Evolutionary conservation across 2,797 vertebrate genomes (phyloP).

Genomic region (Takifugu ocellatus): DNA sequence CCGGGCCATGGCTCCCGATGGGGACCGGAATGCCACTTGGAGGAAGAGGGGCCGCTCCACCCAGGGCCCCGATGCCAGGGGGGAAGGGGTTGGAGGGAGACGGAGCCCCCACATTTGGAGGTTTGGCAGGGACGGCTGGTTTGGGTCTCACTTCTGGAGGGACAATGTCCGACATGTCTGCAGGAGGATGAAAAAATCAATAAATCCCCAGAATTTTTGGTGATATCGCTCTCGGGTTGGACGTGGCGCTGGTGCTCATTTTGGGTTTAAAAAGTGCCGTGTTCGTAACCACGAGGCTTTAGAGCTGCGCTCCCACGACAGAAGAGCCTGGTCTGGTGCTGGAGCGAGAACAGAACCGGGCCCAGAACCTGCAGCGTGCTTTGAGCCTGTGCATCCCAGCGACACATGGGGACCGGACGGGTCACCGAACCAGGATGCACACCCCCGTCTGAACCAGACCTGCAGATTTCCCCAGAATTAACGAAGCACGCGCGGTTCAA

Average conservation of each 20-base stretch:
- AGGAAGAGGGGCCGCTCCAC: slow-evolving; percentile 30
- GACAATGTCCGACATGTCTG: slow-evolving; percentile 94
- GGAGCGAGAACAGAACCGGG: no score
- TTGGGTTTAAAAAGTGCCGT: no score
- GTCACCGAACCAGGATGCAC: slow-evolving; percentile 36
- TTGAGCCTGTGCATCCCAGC: slow-evolving; percentile 15
- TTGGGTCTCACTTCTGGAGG: slow-evolving; percentile 91
- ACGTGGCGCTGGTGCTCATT: slow-evolving; percentile 1
- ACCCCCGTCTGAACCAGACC: no score
- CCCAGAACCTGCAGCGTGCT: slow-evolving; percentile 1
- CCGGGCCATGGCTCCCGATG: slow-evolving; percentile 50
- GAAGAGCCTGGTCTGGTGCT: no score
- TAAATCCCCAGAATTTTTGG: not conserved
- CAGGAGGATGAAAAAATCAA: slow-evolving; percentile 8
- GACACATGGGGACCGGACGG: slow-evolving; percentile 30
- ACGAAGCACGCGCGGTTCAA: no score
- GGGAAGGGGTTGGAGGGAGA: slow-evolving; percentile 68
- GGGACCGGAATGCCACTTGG: slow-evolving; percentile 63
- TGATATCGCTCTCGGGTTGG: slow-evolving; percentile 32
- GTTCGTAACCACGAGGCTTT: no score
- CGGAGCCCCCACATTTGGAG: slow-evolving; percentile 73
- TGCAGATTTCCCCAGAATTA: no score
- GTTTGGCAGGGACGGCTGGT: slow-evolving; percentile 91
- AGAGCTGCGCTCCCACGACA: no score
- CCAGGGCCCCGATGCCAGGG: slow-evolving; percentile 44